Evolutionary conservation across 2,797 vertebrate species (phyloP).

Genomic region (Argentina silus): DNA sequence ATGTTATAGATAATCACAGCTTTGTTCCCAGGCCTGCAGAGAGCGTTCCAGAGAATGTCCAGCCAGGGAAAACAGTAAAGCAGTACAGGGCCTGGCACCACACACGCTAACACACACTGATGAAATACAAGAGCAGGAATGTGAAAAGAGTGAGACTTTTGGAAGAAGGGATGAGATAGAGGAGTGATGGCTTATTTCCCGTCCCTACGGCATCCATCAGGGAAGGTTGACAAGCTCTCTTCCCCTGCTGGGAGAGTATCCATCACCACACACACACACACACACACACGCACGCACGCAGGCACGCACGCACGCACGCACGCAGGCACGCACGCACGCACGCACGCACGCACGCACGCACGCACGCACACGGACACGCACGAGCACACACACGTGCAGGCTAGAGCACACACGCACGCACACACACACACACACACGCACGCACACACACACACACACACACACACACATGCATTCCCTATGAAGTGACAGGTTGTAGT

Average conservation of each 20-base stretch:
- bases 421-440: not conserved
- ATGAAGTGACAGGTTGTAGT: not conserved
- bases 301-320: not conserved
- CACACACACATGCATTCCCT: not conserved
- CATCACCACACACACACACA: conserved; percentile 6
- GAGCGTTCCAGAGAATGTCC: not conserved
- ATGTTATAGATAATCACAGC: not conserved
- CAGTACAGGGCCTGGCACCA: not conserved
- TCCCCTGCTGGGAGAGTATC: conserved; percentile 11
- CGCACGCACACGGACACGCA: not conserved
- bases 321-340: not conserved
- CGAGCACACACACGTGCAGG: not conserved
- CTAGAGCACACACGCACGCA: too few relatives aligned
- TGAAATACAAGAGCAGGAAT: not conserved
- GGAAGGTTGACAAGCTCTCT: not conserved
- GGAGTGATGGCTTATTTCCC: conserved; percentile 5
- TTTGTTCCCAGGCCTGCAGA: not conserved
- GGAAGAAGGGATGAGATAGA: not conserved
- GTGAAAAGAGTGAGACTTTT: not conserved
- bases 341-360: not conserved
- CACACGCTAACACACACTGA: not conserved
- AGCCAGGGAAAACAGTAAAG: not conserved
- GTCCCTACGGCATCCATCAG: conserved; percentile 16
- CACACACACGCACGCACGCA: not conserved
- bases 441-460: not conserved